Conservation (phyloP, 2,888 invertebrate species). For the Lacanobia oleracea region DNA sequence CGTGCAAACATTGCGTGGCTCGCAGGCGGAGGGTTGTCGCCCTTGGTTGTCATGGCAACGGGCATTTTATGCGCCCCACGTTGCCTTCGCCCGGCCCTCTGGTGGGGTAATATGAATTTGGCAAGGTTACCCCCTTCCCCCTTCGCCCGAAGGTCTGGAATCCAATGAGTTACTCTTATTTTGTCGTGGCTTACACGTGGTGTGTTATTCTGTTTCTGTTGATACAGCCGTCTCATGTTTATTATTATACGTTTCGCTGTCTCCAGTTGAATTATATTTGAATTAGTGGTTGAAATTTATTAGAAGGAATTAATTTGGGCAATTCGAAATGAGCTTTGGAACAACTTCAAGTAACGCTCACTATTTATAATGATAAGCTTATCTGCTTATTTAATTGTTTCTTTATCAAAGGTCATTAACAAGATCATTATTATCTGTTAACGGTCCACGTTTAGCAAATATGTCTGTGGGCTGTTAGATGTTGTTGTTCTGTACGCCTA, state of each 20-base stretch:
- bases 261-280: conserved; percentile 18
- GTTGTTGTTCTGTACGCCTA: conserved; percentile 20
- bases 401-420: conserved; percentile 16
- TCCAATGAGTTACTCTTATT: conserved; percentile 67
- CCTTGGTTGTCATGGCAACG: conserved; percentile 85
- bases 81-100: conserved; percentile 71
- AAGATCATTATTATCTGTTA: conserved; percentile 22
- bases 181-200: conserved; percentile 63
- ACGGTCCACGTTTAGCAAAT: conserved; percentile 17
- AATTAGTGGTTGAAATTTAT: conserved; percentile 9
- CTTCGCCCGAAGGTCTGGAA: conserved; percentile 62
- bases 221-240: conserved; percentile 41
- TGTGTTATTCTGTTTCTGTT: conserved; percentile 46
- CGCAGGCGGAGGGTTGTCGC: conserved; percentile 81
- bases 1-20: conserved; percentile 67
- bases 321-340: not conserved
- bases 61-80: conserved; percentile 85
- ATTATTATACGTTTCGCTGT: conserved; percentile 36
- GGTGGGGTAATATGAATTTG: conserved; percentile 70
- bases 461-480: conserved; percentile 8
- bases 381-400: conserved; percentile 7
- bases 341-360: not conserved
- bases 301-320: conserved; percentile 12
- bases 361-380: not conserved
- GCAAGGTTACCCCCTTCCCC: conserved; percentile 73